Percentiles rank a stretch among this genome's conserved stretches.
Conservation (phyloP, 2,113 vertebrate species). For the Raja brachyura region DNA sequence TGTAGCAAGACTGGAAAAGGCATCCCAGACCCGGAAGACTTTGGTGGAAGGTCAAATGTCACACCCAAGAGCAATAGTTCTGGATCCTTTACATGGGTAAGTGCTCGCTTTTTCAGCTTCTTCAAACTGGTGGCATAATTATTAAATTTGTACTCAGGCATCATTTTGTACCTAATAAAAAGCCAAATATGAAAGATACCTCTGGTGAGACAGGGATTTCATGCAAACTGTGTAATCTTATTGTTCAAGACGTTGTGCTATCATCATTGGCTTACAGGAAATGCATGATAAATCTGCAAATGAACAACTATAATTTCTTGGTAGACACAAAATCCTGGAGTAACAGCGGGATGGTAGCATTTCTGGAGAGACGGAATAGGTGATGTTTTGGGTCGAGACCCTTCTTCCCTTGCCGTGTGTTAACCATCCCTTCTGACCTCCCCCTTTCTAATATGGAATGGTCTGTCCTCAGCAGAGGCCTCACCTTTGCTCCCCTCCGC, state of each 20-base stretch:
- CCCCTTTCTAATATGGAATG: too few species aligned
- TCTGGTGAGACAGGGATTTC: not conserved
- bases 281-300: not conserved
- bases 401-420: too few species aligned
- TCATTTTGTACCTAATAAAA: not conserved
- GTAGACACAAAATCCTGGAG: too few species aligned
- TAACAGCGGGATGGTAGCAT: too few species aligned
- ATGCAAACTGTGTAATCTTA: not conserved
- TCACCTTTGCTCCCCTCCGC: too few species aligned
- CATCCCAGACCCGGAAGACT: constrained; percentile 86
- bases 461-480: too few species aligned
- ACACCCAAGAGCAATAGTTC: constrained; percentile 88
- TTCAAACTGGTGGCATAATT: not conserved
- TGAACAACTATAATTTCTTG: not conserved
- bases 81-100: constrained; percentile 90
- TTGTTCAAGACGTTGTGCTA: not conserved
- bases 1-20: constrained; percentile 82
- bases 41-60: constrained; percentile 93
- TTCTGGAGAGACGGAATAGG: too few species aligned
- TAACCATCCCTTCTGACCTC: too few species aligned
- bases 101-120: constrained; percentile 38
- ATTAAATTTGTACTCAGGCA: not conserved
- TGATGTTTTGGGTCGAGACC: too few species aligned
- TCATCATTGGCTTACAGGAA: not conserved
- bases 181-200: not conserved